Percentiles rank a stretch among this genome's conserved stretches.
Conservation (phyloP, 2,888 invertebrate genomes). For the Drosophila merina region DNA sequence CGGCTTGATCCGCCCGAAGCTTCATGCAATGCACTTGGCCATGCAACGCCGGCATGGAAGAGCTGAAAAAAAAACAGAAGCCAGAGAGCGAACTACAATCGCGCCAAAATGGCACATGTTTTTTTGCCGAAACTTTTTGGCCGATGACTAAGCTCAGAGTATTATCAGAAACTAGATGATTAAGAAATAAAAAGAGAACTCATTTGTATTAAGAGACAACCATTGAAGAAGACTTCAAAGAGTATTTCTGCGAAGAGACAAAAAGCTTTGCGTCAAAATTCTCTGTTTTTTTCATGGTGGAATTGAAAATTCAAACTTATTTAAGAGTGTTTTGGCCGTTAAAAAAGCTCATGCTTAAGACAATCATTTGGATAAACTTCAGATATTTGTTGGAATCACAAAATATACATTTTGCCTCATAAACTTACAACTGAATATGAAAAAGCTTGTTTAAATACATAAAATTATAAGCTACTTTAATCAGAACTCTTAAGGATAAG, state of each 20-base stretch:
- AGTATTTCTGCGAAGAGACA: background rate
- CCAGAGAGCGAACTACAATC: constrained; percentile 1
- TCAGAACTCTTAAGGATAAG: background rate
- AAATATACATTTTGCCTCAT: background rate
- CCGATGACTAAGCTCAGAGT: constrained; percentile 23
- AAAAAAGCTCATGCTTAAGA: constrained; percentile 11
- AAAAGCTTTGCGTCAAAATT: constrained; percentile 11
- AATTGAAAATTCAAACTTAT: constrained; percentile 4
- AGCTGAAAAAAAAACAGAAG: constrained; percentile 4
- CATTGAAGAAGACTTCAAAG: background rate
- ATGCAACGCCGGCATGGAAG: constrained; percentile 46
- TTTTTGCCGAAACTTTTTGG: constrained; percentile 10
- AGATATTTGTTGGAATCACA: background rate
- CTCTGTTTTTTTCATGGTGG: constrained; percentile 18
- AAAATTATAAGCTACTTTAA: no score
- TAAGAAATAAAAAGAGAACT: constrained; percentile 8
- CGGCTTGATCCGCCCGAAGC: constrained; percentile 20
- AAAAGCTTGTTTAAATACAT: no score
- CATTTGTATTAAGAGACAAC: background rate
- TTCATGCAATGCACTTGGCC: constrained; percentile 24
- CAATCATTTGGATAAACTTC: background rate
- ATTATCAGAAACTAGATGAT: background rate
- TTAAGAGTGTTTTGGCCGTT: constrained; percentile 33
- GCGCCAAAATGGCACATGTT: constrained; percentile 30
- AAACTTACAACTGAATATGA: background rate